phyloP scores from a whole-genome alignment of 2,797 vertebrate species.

The Pteronotus mesoamericanus region DNA sequence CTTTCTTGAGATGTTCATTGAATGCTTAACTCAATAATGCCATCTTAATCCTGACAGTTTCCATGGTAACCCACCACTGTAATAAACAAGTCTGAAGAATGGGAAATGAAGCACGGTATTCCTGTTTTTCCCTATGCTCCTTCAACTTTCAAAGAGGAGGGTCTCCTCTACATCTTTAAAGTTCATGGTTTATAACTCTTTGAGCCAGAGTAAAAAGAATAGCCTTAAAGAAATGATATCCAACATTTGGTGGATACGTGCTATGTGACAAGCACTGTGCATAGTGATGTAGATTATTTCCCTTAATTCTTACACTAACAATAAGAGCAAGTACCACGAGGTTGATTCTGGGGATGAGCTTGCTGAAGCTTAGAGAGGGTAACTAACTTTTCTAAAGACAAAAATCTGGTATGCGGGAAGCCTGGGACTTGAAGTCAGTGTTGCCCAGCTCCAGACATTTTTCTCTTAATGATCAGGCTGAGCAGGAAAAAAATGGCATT shows the following conservation, averaged over 20 bases:
- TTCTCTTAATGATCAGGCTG: neutral
- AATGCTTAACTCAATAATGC: slow-evolving; percentile 69
- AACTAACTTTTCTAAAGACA: slow-evolving; percentile 16
- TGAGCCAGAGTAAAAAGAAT: neutral
- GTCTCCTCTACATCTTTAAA: neutral
- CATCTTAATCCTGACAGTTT: slow-evolving; percentile 65
- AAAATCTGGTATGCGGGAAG: neutral
- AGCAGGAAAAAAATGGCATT: neutral
- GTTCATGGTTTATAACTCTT: neutral
- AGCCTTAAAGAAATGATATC: neutral
- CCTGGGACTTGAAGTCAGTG: neutral
- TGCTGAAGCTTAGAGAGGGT: neutral
- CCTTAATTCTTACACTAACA: neutral
- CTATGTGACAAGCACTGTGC: neutral
- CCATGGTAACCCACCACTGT: slow-evolving; percentile 51
- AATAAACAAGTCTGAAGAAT: slow-evolving; percentile 55
- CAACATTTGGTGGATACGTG: neutral
- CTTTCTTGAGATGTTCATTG: slow-evolving; percentile 51
- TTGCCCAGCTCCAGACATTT: neutral
- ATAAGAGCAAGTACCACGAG: neutral
- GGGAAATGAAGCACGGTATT: slow-evolving; percentile 5
- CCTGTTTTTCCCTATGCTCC: neutral
- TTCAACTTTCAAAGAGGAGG: neutral
- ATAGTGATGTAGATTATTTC: neutral
- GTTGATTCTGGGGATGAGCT: neutral